These are phyloP conservation scores for Trimorus sp. DNA, from an alignment of 2,888 invertebrate species.

Conservation along the genomic window DNA sequence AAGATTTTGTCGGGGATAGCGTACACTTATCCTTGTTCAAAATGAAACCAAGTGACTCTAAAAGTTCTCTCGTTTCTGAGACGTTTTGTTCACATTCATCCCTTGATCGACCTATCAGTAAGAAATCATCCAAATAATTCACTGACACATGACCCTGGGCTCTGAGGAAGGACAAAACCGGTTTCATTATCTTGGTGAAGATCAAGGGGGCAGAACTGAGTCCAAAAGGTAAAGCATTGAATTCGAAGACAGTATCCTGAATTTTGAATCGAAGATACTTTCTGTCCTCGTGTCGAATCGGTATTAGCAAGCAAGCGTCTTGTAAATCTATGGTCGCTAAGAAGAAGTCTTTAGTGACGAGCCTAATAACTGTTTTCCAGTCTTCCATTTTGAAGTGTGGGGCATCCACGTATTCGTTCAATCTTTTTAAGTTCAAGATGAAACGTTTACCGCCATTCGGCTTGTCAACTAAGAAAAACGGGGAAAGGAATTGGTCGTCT, in stretches of 20 bases:
- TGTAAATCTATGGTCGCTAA: slow-evolving; percentile 2
- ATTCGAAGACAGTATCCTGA: slow-evolving; percentile 1
- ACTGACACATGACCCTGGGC: neutral
- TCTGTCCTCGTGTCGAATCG: neutral
- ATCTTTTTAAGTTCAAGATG: neutral
- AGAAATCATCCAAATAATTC: neutral
- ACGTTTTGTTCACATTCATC: neutral
- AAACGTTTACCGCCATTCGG: neutral
- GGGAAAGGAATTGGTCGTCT: neutral
- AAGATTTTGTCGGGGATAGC: neutral
- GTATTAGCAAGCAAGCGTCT: slow-evolving; percentile 11
- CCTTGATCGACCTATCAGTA: neutral
- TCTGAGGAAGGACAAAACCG: slow-evolving; percentile 3
- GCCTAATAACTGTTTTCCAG: neutral
- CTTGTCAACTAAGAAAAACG: neutral
- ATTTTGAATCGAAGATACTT: slow-evolving; percentile 8
- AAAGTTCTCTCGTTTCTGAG: neutral
- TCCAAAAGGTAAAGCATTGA: slow-evolving; percentile 15
- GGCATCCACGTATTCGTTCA: neutral
- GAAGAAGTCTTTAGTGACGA: neutral
- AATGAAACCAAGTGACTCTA: neutral
- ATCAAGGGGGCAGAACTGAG: neutral
- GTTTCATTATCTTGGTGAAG: slow-evolving; percentile 13
- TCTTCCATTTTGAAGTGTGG: slow-evolving; percentile 17
- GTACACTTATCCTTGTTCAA: neutral